Conservation (phyloP, 64 coral and sea anemone genomes). For the Cladopsammia gracilis region DNA sequence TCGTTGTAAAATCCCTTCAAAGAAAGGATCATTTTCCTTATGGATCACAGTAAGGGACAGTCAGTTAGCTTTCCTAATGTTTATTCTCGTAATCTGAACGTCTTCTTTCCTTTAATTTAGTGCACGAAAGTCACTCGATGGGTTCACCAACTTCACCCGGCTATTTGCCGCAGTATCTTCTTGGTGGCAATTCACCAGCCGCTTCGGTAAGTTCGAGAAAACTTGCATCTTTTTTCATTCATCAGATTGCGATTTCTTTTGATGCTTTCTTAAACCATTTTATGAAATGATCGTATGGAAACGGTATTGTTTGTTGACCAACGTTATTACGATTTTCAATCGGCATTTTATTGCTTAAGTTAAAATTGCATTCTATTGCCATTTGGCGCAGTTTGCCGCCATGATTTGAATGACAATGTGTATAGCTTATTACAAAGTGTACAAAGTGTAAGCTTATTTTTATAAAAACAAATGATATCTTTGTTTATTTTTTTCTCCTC, state of each 20-base stretch:
- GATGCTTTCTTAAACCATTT: not conserved
- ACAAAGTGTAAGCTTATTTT: no score
- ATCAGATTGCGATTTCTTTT: not conserved
- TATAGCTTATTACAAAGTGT: no score
- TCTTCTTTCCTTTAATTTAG: slow-evolving; percentile 3
- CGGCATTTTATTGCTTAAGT: no score
- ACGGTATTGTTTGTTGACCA: no score
- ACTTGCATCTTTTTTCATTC: not conserved
- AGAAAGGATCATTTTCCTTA: not conserved
- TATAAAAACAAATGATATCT: no score
- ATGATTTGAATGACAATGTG: no score
- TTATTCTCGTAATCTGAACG: not conserved
- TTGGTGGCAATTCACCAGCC: slow-evolving; percentile 73
- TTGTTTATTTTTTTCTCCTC: no score
- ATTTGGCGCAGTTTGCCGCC: no score
- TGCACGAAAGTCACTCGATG: slow-evolving; percentile 16
- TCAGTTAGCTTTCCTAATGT: not conserved
- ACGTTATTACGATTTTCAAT: no score
- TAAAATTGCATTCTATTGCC: no score
- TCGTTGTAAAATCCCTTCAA: not conserved
- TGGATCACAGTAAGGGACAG: slow-evolving; percentile 28
- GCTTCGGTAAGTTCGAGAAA: slow-evolving; percentile 28
- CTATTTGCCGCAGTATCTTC: slow-evolving; percentile 78
- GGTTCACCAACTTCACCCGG: slow-evolving; percentile 50
- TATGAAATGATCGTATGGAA: not conserved